Conservation (phyloP, 1,140 invertebrate genomes). For the Camponotus pennsylvanicus region DNA sequence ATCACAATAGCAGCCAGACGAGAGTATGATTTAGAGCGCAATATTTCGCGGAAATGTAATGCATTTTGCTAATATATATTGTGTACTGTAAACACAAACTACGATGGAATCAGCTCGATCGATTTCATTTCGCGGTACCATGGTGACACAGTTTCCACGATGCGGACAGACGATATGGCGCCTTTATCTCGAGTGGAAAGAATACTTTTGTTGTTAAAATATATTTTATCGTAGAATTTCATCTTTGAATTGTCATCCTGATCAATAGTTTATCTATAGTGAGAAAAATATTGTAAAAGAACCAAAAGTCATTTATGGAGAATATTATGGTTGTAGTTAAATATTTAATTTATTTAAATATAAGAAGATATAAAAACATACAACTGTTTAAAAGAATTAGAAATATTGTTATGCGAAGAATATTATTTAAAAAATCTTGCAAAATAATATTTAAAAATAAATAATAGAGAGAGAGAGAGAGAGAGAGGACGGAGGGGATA, state of each 20-base stretch:
- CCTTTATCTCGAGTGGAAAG: neutral
- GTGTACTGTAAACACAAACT: neutral
- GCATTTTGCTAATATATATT: neutral
- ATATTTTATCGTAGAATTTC: neutral
- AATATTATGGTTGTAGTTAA: neutral
- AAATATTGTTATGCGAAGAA: neutral
- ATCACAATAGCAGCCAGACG: neutral
- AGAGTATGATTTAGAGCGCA: neutral
- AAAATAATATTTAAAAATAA: too few species aligned
- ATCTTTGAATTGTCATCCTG: neutral
- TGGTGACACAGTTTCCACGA: conserved; percentile 41
- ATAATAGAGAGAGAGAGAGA: too few species aligned
- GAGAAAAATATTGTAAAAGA: neutral
- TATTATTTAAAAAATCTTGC: neutral
- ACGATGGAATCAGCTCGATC: conserved; percentile 39
- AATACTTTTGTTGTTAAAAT: neutral
- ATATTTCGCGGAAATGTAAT: conserved; percentile 24
- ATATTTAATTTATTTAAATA: neutral
- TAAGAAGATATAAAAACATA: neutral
- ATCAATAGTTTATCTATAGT: neutral
- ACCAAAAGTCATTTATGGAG: too few species aligned
- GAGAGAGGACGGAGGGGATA: too few species aligned
- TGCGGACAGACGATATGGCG: conserved; percentile 16
- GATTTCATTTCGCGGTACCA: conserved; percentile 36
- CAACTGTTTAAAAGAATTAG: neutral